A percentile compares a stretch with the other conserved stretches of the same genome.
Conservation (phyloP, 1,140 invertebrate genomes). For the Aphaenogaster floridana region DNA sequence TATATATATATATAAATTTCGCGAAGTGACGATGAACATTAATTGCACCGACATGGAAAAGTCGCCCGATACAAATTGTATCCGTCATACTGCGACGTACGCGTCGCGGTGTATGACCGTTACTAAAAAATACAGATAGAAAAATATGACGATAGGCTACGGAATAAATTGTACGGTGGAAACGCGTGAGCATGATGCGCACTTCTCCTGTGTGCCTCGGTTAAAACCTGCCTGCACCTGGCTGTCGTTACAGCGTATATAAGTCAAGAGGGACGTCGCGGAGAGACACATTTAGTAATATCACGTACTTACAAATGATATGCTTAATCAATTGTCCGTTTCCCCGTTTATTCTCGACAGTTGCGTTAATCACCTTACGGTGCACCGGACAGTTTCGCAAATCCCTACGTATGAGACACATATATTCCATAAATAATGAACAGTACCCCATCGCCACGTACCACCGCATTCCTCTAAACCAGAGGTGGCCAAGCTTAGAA, state of each 20-base stretch:
- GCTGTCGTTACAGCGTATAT: slow-evolving; percentile 56
- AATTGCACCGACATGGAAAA: slow-evolving; percentile 35
- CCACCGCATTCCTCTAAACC: too few relatives aligned
- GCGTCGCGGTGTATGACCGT: slow-evolving; percentile 30
- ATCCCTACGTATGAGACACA: slow-evolving; percentile 36
- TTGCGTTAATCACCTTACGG: slow-evolving; percentile 22
- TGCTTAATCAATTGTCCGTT: slow-evolving; percentile 81
- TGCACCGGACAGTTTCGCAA: slow-evolving; percentile 13
- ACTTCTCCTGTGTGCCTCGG: slow-evolving; percentile 42
- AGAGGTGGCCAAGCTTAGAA: too few relatives aligned
- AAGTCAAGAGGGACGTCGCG: slow-evolving; percentile 54
- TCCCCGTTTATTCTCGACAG: slow-evolving; percentile 19
- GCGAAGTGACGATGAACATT: slow-evolving; percentile 51
- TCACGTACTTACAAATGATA: slow-evolving; percentile 84
- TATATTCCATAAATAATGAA: neutral
- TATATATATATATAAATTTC: neutral
- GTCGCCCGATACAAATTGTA: slow-evolving; percentile 47
- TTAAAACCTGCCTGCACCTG: slow-evolving; percentile 51
- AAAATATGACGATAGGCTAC: slow-evolving; percentile 71
- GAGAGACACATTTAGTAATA: slow-evolving; percentile 75
- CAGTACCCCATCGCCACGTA: too few relatives aligned
- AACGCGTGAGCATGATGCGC: slow-evolving; percentile 70
- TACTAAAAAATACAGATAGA: slow-evolving; percentile 70
- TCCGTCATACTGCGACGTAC: slow-evolving; percentile 29
- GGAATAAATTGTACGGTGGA: slow-evolving; percentile 69